Evolutionary conservation across 2,113 vertebrate species (phyloP).

Genomic region (Bufo bufo): DNA sequence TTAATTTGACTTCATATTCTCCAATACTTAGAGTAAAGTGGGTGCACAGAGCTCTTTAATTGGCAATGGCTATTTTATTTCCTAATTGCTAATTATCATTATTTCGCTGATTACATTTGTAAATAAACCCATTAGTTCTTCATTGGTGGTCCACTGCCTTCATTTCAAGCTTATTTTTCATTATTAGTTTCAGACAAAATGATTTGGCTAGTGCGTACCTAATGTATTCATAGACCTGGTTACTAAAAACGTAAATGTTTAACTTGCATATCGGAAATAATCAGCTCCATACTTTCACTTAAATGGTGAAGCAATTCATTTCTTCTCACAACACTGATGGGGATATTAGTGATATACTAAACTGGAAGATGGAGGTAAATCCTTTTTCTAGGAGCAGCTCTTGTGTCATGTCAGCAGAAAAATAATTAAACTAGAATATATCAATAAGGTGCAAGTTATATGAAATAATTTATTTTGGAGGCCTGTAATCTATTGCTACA

Average conservation of each 20-base stretch:
- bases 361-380: neutral
- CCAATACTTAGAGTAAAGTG: conserved; percentile 6
- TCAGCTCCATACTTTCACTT: conserved; percentile 50
- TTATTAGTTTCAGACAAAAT: conserved; percentile 40
- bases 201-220: conserved; percentile 30
- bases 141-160: conserved; percentile 43
- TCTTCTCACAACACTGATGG: conserved; percentile 29
- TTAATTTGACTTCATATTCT: neutral
- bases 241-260: conserved; percentile 39
- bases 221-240: conserved; percentile 48
- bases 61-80: conserved; percentile 24
- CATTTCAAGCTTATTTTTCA: conserved; percentile 50
- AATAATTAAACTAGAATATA: neutral
- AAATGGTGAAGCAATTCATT: conserved; percentile 46
- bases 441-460: neutral
- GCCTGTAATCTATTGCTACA: neutral
- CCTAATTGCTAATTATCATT: conserved; percentile 16
- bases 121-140: conserved; percentile 37
- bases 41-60: neutral
- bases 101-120: conserved; percentile 33
- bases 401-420: neutral
- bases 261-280: conserved; percentile 54
- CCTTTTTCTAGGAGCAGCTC: neutral
- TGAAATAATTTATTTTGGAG: neutral
- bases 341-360: neutral